Conservation (phyloP, 30 jellyfish, hydroid and myxozoan species). For the Aurelia coerulea region DNA sequence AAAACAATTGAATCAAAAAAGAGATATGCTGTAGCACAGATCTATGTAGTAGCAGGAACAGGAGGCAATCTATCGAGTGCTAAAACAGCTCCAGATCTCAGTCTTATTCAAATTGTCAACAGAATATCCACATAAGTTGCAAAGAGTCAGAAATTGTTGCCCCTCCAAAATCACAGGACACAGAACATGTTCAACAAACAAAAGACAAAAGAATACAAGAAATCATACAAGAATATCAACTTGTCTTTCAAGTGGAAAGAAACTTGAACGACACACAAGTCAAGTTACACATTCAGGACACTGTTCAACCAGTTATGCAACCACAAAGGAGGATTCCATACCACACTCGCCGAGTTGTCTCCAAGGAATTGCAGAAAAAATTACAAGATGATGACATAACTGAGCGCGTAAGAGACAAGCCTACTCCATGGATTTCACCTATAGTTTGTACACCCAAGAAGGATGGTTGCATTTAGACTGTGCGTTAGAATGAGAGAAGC, state of each 20-base stretch:
- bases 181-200: too few species aligned
- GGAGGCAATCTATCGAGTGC: slow-evolving; percentile 63
- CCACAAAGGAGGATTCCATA: neutral
- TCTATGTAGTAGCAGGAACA: slow-evolving; percentile 55
- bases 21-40: slow-evolving; percentile 38
- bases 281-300: neutral
- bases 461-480: too few species aligned
- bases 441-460: too few species aligned
- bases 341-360: neutral
- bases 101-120: slow-evolving; percentile 33
- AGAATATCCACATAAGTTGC: neutral
- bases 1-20: slow-evolving; percentile 40
- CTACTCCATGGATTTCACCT: too few species aligned
- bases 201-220: too few species aligned
- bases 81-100: slow-evolving; percentile 58
- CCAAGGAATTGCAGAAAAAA: too few species aligned
- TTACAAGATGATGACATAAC: too few species aligned
- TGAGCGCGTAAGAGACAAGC: too few species aligned
- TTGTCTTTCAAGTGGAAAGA: too few species aligned
- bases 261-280: neutral
- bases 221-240: too few species aligned
- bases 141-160: too few species aligned
- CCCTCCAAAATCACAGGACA: too few species aligned
- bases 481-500: neutral
- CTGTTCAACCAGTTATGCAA: neutral